phyloP scores from a whole-genome alignment of 2,113 vertebrate genomes.

The Clarias batrachus region DNA sequence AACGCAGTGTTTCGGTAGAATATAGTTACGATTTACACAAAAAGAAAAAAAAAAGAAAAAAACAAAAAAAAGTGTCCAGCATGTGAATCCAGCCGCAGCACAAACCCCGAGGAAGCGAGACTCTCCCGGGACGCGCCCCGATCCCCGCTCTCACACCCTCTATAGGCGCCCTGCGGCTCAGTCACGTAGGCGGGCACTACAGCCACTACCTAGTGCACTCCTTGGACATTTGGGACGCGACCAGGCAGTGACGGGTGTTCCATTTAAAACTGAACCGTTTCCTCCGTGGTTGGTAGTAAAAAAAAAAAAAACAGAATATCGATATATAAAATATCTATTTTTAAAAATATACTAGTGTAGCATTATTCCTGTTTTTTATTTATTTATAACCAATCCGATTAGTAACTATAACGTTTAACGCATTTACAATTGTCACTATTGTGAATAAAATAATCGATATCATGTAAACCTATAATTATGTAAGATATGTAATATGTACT shows the following conservation, averaged over 20 bases:
- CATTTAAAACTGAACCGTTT: neutral
- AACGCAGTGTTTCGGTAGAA: neutral
- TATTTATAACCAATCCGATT: too few species aligned
- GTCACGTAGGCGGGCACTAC: too few species aligned
- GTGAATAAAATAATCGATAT: neutral
- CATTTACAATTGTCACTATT: neutral
- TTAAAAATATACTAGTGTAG: too few species aligned
- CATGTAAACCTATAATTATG: neutral
- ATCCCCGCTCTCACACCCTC: neutral
- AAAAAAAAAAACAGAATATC: too few species aligned
- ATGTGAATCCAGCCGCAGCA: constrained; percentile 35
- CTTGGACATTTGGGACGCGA: neutral
- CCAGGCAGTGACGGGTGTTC: neutral
- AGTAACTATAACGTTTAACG: neutral
- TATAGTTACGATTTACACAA: neutral
- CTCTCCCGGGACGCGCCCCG: neutral
- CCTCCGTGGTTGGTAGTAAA: neutral
- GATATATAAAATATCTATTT: neutral
- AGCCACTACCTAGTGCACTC: neutral
- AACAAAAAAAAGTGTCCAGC: neutral
- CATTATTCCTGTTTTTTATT: too few species aligned
- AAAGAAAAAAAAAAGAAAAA: neutral
- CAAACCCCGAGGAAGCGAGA: constrained; percentile 29
- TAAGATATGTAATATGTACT: neutral
- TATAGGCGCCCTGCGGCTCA: neutral